Conservation (phyloP, 2,888 invertebrate genomes). For the Phortica okadai region DNA sequence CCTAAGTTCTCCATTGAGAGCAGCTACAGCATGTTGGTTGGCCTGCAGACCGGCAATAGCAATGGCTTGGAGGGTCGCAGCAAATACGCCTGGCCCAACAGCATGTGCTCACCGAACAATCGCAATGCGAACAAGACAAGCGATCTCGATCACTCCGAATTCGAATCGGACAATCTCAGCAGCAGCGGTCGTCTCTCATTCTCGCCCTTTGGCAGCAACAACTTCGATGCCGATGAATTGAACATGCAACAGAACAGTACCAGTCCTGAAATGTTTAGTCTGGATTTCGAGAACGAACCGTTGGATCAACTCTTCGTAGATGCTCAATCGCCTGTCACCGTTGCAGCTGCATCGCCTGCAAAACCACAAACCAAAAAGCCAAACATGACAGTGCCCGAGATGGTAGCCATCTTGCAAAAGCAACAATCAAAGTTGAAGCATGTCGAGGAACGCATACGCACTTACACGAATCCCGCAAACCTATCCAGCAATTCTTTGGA, state of each 20-base stretch:
- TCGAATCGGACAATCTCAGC: constrained; percentile 59
- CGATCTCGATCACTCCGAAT: constrained; percentile 67
- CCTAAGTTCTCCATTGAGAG: constrained; percentile 69
- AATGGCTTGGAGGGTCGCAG: constrained; percentile 66
- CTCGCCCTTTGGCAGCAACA: constrained; percentile 54
- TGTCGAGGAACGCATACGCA: constrained; percentile 60
- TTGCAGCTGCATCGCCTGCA: not conserved
- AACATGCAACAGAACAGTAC: not conserved
- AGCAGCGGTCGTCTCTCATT: constrained; percentile 59
- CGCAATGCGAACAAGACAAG: constrained; percentile 63
- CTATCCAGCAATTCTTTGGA: constrained; percentile 48
- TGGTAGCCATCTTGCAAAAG: constrained; percentile 61
- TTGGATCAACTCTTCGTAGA: constrained; percentile 69
- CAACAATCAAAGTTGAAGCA: constrained; percentile 61
- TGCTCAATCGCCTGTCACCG: not conserved
- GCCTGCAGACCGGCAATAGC: constrained; percentile 65
- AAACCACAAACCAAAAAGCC: not conserved
- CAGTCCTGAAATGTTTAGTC: constrained; percentile 60
- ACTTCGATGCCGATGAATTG: constrained; percentile 28
- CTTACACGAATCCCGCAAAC: constrained; percentile 52
- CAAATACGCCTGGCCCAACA: constrained; percentile 69
- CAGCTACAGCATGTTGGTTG: constrained; percentile 71
- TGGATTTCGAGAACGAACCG: constrained; percentile 67
- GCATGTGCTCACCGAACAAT: constrained; percentile 37
- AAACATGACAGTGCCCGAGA: constrained; percentile 51